These are phyloP conservation scores for Drosophila colorata DNA, from an alignment of 2,888 invertebrate species.

Conservation along the genomic window DNA sequence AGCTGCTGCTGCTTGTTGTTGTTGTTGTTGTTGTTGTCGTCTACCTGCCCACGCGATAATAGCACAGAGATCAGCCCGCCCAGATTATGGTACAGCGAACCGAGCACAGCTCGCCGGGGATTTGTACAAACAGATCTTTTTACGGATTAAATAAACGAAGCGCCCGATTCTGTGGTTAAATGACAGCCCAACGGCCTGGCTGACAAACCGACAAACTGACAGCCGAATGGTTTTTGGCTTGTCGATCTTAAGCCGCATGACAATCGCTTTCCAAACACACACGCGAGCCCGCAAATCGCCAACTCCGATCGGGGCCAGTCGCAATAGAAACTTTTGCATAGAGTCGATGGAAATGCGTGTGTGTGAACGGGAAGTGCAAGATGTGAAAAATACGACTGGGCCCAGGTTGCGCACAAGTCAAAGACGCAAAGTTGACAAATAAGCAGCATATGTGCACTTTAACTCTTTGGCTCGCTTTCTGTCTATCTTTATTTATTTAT, in stretches of 20 bases:
- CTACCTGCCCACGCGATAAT: constrained; percentile 65
- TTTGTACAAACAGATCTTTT: constrained; percentile 78
- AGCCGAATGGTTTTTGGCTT: constrained; percentile 4
- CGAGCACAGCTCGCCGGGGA: constrained; percentile 58
- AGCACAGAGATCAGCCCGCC: constrained; percentile 64
- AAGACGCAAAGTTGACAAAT: no score
- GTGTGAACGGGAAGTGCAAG: neutral
- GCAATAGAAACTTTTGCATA: constrained; percentile 9
- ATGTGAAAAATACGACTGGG: neutral
- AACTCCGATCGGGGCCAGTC: constrained; percentile 1
- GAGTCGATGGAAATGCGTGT: neutral
- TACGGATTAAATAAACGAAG: constrained; percentile 78
- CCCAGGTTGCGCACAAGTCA: neutral
- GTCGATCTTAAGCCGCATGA: constrained; percentile 34
- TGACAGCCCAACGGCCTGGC: constrained; percentile 13
- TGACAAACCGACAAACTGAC: constrained; percentile 17
- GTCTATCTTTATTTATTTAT: no score
- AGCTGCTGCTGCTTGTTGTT: neutral
- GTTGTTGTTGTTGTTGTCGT: constrained; percentile 25
- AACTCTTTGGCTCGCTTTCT: no score
- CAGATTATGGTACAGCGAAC: constrained; percentile 57
- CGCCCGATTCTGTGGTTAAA: constrained; percentile 20
- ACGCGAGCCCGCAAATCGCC: constrained; percentile 5
- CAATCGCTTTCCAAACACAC: constrained; percentile 37
- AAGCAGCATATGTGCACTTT: no score